phyloP scores from a whole-genome alignment of 2,888 invertebrate genomes.

The Sarcophaga caerulescens region DNA sequence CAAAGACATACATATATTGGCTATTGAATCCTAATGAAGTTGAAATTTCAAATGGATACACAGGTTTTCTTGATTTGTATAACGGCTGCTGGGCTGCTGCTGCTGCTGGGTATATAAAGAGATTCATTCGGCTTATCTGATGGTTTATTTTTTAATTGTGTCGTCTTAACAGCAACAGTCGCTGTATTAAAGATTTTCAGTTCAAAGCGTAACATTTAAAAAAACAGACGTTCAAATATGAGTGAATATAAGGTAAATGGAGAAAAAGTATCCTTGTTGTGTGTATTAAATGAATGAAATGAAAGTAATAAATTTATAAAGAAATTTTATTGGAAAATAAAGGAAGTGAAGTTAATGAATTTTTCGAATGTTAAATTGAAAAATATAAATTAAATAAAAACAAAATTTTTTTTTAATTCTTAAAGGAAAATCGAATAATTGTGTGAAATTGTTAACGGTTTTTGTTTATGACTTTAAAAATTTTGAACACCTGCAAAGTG shows the following conservation, averaged over 20 bases:
- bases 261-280: background rate
- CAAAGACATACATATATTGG: background rate
- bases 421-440: no score
- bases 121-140: background rate
- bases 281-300: background rate
- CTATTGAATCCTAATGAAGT: slow-evolving; percentile 35
- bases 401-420: no score
- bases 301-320: background rate
- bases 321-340: background rate
- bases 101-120: slow-evolving; percentile 67
- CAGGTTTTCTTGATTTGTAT: background rate
- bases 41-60: background rate
- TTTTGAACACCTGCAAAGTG: no score
- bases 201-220: background rate
- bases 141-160: slow-evolving; percentile 47
- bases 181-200: slow-evolving; percentile 1
- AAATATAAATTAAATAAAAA: no score
- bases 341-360: background rate
- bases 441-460: no score
- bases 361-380: no score
- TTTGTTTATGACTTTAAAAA: no score
- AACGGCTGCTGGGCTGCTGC: background rate
- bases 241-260: slow-evolving; percentile 71
- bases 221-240: slow-evolving; percentile 51
- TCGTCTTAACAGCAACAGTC: slow-evolving; percentile 30